Conservation (phyloP, 2,797 vertebrate genomes). For the Acanthopagrus latus region DNA sequence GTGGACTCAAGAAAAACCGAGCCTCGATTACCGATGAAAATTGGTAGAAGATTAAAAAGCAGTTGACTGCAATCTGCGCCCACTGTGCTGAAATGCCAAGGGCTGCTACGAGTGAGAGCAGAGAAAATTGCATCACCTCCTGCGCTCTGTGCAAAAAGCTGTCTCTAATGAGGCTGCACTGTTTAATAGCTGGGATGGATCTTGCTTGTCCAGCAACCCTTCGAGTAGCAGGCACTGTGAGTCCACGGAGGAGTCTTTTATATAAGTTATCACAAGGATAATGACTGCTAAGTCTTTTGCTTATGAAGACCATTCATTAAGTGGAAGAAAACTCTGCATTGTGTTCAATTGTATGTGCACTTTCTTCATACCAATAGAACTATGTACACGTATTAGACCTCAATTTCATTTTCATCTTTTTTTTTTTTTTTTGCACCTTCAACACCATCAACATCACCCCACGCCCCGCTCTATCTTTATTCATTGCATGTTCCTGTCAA, state of each 20-base stretch:
- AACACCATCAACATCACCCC: conserved; percentile 25
- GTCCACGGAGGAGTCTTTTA: conserved; percentile 35
- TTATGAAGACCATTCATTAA: conserved; percentile 27
- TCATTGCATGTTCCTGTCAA: conserved; percentile 69
- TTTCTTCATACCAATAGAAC: neutral
- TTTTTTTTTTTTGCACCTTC: neutral
- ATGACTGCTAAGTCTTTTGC: conserved; percentile 28
- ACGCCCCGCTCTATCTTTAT: conserved; percentile 46
- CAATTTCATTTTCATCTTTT: conserved; percentile 1
- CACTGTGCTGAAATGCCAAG: conserved; percentile 67
- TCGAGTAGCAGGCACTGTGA: conserved; percentile 30
- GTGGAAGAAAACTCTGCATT: neutral
- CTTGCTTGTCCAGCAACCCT: conserved; percentile 47
- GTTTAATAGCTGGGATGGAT: conserved; percentile 58
- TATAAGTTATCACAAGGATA: conserved; percentile 31
- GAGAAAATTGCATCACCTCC: conserved; percentile 60
- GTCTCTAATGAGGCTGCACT: conserved; percentile 60
- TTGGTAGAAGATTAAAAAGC: conserved; percentile 74
- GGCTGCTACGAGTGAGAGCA: conserved; percentile 54
- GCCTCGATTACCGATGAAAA: conserved; percentile 58
- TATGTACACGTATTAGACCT: neutral
- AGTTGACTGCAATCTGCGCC: conserved; percentile 65
- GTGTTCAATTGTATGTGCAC: neutral
- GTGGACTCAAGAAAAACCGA: conserved; percentile 10
- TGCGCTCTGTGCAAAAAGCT: conserved; percentile 55